phyloP scores from a whole-genome alignment of 2,113 vertebrate species.

The Condylura cristata region DNA sequence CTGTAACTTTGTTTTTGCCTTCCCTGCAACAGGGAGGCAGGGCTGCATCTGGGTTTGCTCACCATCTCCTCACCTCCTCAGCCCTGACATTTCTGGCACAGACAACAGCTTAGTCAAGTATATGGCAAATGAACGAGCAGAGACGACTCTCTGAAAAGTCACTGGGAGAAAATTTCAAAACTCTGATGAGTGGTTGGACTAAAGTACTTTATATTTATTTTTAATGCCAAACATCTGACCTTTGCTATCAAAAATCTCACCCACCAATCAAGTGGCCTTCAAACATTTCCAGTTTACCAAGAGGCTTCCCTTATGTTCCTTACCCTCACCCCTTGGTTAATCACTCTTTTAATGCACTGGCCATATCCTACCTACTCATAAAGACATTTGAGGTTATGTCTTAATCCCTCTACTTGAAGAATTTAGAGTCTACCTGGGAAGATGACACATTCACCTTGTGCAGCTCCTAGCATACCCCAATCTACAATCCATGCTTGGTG shows the following conservation, averaged over 20 bases:
- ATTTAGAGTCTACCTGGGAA: not conserved
- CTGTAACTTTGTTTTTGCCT: not conserved
- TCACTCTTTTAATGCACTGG: not conserved
- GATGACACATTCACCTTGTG: not conserved
- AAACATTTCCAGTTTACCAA: not conserved
- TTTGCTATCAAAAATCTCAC: not conserved
- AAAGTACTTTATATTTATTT: not conserved
- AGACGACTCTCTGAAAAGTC: not conserved
- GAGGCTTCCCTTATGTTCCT: not conserved
- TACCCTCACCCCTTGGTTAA: no score
- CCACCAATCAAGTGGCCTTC: not conserved
- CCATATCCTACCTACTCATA: not conserved
- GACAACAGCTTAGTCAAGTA: not conserved
- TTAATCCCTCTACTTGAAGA: not conserved
- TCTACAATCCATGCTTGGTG: not conserved
- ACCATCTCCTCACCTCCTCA: not conserved
- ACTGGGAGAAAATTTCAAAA: not conserved
- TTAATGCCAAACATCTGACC: not conserved
- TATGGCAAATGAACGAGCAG: not conserved
- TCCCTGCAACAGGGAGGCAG: no score
- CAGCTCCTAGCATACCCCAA: not conserved
- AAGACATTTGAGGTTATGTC: not conserved
- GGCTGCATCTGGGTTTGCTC: not conserved
- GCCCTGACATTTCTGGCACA: not conserved
- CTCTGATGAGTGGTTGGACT: not conserved